These are phyloP conservation scores for Arrhopalites spinosus DNA, from an alignment of 2,888 invertebrate genomes.

Conservation along the genomic window DNA sequence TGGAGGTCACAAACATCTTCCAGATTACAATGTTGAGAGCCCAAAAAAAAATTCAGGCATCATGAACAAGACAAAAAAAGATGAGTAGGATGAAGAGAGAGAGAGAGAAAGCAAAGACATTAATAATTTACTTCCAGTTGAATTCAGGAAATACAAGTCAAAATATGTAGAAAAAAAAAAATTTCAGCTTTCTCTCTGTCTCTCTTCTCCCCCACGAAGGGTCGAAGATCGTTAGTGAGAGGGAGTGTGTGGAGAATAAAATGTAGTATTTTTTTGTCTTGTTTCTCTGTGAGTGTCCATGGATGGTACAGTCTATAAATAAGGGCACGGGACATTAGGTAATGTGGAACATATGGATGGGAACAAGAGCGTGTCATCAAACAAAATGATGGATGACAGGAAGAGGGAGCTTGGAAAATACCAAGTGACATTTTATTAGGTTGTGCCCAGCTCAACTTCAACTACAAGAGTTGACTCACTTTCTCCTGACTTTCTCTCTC, in stretches of 20 bases:
- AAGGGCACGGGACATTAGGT: slow-evolving; percentile 2
- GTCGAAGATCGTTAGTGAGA: too few relatives aligned
- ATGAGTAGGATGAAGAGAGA: not conserved
- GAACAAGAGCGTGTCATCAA: slow-evolving; percentile 5
- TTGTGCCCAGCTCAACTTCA: not conserved
- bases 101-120: too few relatives aligned
- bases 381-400: slow-evolving; percentile 17
- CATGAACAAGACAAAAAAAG: not conserved
- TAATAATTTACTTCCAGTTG: too few relatives aligned
- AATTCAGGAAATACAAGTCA: too few relatives aligned
- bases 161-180: too few relatives aligned
- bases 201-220: too few relatives aligned
- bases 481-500: not conserved
- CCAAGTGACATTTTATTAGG: slow-evolving; percentile 12
- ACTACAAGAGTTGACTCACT: not conserved
- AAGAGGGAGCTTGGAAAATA: slow-evolving; percentile 9
- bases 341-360: slow-evolving; percentile 1
- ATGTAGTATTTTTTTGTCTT: too few relatives aligned
- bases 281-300: too few relatives aligned
- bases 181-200: too few relatives aligned
- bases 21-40: not conserved
- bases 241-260: too few relatives aligned
- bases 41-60: not conserved
- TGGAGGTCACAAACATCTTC: too few relatives aligned
- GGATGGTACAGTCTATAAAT: not conserved